A percentile compares a stretch with the other conserved stretches of the same genome.
phyloP scores from a whole-genome alignment of 2,888 invertebrate species.

The Ichneumon xanthorius region DNA sequence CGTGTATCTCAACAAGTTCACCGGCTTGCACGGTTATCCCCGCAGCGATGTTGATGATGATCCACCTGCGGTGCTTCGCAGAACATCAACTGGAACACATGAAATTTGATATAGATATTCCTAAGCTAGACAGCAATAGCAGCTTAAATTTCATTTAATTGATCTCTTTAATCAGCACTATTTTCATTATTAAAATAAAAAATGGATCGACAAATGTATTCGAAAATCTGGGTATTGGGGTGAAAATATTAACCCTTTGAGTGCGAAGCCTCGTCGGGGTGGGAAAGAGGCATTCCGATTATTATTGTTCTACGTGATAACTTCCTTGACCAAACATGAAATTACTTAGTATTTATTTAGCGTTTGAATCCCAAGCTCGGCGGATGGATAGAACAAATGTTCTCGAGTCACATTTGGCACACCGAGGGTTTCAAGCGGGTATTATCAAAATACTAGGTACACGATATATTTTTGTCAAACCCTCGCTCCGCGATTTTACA shows the following conservation, averaged over 20 bases:
- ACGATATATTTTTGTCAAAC: background rate
- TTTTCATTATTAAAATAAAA: background rate
- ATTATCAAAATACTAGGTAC: background rate
- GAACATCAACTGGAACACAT: background rate
- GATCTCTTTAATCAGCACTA: background rate
- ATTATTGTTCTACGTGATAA: background rate
- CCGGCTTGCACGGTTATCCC: slow-evolving; percentile 26
- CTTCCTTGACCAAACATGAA: background rate
- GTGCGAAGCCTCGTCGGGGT: no score
- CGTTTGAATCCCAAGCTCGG: background rate
- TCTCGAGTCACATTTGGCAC: background rate
- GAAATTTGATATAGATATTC: background rate
- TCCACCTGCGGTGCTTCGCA: slow-evolving; percentile 7
- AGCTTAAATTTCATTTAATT: background rate
- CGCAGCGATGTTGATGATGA: background rate
- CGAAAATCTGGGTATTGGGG: no score
- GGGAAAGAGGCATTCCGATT: no score
- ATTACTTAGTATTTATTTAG: background rate
- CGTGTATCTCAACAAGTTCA: slow-evolving; percentile 27
- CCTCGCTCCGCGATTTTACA: background rate
- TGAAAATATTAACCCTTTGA: no score
- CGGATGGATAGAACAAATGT: background rate
- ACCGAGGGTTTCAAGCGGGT: background rate
- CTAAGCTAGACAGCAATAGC: background rate
- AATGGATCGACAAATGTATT: no score